Percentiles rank a stretch among this genome's conserved stretches.
Conservation (phyloP, 1,140 invertebrate species). For the Drosophila nannoptera region DNA sequence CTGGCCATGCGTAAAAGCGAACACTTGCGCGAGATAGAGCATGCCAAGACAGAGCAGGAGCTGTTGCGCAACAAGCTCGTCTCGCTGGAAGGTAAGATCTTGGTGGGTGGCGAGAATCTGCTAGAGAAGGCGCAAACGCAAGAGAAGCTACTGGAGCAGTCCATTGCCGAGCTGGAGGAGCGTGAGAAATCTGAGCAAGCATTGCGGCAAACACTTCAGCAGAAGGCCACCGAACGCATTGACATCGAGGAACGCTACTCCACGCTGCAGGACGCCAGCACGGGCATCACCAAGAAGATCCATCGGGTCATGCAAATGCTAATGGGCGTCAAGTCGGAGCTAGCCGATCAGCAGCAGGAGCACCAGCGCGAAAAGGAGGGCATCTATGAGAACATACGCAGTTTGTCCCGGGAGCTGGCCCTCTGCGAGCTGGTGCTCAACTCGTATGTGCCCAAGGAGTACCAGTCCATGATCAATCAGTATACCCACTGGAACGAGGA, state of each 20-base stretch:
- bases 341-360: conserved; percentile 93
- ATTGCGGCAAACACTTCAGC: conserved; percentile 88
- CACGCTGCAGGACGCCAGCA: conserved; percentile 94
- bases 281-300: conserved; percentile 94
- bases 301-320: conserved; percentile 91
- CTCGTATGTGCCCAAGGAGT: conserved; percentile 95
- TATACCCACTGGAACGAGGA: conserved; percentile 99
- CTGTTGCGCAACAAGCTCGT: conserved; percentile 91
- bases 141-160: conserved; percentile 92
- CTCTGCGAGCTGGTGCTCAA: conserved; percentile 92
- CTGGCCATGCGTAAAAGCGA: conserved; percentile 82
- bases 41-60: conserved; percentile 83
- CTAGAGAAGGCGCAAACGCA: conserved; percentile 98
- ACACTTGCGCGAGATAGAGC: conserved; percentile 81
- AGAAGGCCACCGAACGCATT: conserved; percentile 94
- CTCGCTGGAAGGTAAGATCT: conserved; percentile 95
- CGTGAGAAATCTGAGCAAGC: conserved; percentile 90
- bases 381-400: conserved; percentile 93
- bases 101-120: conserved; percentile 98
- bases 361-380: conserved; percentile 98
- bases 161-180: conserved; percentile 93
- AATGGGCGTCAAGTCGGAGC: conserved; percentile 90
- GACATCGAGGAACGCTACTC: conserved; percentile 98
- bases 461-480: conserved; percentile 94
- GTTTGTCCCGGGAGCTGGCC: conserved; percentile 93